Evolutionary conservation across 1,140 invertebrate species (phyloP).

Genomic region (Rhysida immarginata): DNA sequence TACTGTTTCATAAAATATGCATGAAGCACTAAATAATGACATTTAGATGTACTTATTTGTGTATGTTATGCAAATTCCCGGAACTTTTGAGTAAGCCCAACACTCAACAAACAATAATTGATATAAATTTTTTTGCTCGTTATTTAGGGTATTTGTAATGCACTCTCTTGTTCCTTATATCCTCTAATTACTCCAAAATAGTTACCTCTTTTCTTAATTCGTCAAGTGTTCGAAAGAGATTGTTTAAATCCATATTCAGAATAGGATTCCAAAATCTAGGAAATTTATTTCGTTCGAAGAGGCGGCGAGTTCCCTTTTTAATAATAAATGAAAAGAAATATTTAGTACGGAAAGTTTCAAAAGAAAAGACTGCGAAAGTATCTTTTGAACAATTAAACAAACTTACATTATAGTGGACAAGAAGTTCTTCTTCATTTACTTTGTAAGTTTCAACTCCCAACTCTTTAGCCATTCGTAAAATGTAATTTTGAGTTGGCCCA

Average conservation of each 20-base stretch:
- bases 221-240: slow-evolving; percentile 4
- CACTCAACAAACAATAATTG: too few relatives aligned
- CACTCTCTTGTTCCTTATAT: too few relatives aligned
- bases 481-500: not conserved
- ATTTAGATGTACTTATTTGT: too few relatives aligned
- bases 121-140: too few relatives aligned
- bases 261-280: slow-evolving; percentile 7
- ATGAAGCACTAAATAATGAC: too few relatives aligned
- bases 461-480: slow-evolving; percentile 1
- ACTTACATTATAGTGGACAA: slow-evolving; percentile 6
- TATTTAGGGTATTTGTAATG: too few relatives aligned
- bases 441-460: slow-evolving; percentile 2
- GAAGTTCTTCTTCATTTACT: slow-evolving; percentile 1
- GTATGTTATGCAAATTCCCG: too few relatives aligned
- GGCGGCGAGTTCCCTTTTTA: not conserved
- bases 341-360: not conserved
- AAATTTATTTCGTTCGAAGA: not conserved
- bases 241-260: slow-evolving; percentile 5
- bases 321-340: not conserved
- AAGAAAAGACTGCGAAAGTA: not conserved
- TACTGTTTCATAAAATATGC: too few relatives aligned
- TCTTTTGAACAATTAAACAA: not conserved
- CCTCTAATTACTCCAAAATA: too few relatives aligned
- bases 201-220: not conserved
- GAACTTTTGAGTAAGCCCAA: too few relatives aligned